These are phyloP conservation scores for Apamea epomidion DNA, from an alignment of 2,888 invertebrate genomes.

Conservation along the genomic window DNA sequence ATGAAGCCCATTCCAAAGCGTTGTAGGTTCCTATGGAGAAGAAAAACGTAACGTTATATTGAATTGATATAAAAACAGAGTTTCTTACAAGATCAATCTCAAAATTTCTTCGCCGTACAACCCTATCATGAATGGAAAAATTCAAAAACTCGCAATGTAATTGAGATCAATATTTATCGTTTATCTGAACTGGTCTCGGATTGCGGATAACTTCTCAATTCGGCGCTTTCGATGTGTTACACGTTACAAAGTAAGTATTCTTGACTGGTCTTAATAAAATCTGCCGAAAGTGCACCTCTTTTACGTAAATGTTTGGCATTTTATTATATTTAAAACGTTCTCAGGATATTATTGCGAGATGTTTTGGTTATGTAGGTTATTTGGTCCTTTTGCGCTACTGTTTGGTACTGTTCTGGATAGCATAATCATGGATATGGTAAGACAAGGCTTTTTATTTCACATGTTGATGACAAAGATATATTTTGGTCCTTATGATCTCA, in stretches of 20 bases:
- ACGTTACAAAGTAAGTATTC: conserved; percentile 28
- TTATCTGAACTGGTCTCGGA: conserved; percentile 42
- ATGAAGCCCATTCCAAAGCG: too few species aligned
- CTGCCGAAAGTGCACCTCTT: conserved; percentile 27
- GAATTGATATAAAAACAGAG: neutral
- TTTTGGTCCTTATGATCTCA: conserved; percentile 12
- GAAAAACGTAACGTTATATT: neutral
- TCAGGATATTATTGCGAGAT: neutral
- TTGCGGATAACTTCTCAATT: conserved; percentile 55
- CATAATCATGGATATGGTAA: neutral
- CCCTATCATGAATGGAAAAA: conserved; percentile 46
- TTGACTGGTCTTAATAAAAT: conserved; percentile 17
- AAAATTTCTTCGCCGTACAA: conserved; percentile 11
- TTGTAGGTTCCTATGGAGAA: too few species aligned
- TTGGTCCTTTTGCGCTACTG: neutral
- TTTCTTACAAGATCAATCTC: neutral
- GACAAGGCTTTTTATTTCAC: conserved; percentile 27
- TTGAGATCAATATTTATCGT: conserved; percentile 54
- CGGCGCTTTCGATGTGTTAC: conserved; percentile 32
- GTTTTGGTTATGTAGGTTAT: conserved; percentile 26
- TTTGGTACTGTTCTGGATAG: neutral
- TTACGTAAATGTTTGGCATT: conserved; percentile 20
- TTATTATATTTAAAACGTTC: conserved; percentile 1
- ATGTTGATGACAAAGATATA: conserved; percentile 5
- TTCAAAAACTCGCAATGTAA: conserved; percentile 53